Base-by-base conservation (phyloP, 2,797 vertebrate species). In the Cynodonichthys magdalenae region DNA sequence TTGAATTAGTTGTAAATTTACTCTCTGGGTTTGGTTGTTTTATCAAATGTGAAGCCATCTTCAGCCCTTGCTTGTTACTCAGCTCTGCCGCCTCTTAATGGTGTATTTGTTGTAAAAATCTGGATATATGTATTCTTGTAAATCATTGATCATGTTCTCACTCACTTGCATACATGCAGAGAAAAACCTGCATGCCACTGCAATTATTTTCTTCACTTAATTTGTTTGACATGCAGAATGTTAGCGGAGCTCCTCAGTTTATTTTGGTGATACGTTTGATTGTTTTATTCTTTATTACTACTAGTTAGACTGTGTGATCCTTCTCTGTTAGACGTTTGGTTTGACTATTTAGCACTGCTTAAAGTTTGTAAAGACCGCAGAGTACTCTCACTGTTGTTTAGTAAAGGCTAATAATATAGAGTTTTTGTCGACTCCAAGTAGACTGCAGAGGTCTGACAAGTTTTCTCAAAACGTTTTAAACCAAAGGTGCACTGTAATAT, bases 21-120 rank as follows among this genome's bases (percentile, higher is more conserved):
- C 9, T 31, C 27, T 59, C 12, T 19, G 24, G 59, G 54, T 28
- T 28, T 1, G 27, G 29, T 24, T n/a, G 5, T 57, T 46, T 28
- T 9, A 15, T 44, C 15, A 29, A 24, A 7, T 4, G 34, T 14
- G 4, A 53, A n/a, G 15, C 1, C 44, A 2, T n/a, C 15, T n/a
- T 64, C 6, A 39, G 47, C 27, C 44, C 42, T 49, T 48, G 20
- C 24, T 36, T 60, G 19, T 63, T 84, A 75, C 86, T 73, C 80
- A 85, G 83, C 68, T 69, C 72, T 82, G 31, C 50, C 65, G 65
- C 57, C 70, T 69, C 46, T 60, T 66, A 64, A 74, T 61, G 17
- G 24, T 79, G 56, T 85, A 58, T 76, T 79, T 77, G 71, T 74
- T 82, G 28, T 71, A 48, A 65, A 63, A 71, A 64, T 75, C 53